phyloP scores from a whole-genome alignment of 2,113 vertebrate species.

The Puffinus mauretanicus region DNA sequence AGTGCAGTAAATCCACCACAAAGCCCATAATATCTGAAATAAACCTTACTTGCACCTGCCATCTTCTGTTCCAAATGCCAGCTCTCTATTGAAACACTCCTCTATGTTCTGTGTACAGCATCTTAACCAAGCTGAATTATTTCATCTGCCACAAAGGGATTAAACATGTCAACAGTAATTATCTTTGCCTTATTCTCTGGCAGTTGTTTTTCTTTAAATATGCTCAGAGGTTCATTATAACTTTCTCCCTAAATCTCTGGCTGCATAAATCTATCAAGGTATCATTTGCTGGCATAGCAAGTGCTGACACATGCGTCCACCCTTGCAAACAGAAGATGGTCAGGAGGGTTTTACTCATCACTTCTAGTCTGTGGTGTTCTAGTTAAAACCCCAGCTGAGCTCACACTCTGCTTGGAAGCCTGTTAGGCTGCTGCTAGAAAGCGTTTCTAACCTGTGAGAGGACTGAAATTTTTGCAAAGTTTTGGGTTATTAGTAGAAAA shows the following conservation, averaged over 20 bases:
- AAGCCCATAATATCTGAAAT: conserved; percentile 2
- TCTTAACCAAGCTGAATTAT: conserved; percentile 19
- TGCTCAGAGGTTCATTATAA: conserved; percentile 24
- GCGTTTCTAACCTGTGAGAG: fast-evolving
- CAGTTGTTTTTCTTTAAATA: background rate
- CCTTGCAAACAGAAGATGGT: background rate
- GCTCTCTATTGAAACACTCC: background rate
- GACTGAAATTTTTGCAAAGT: background rate
- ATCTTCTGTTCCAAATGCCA: background rate
- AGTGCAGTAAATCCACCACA: background rate
- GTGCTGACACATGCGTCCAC: background rate
- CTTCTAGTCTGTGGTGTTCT: background rate
- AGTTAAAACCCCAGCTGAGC: background rate
- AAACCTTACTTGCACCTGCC: background rate
- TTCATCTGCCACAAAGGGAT: conserved; percentile 42
- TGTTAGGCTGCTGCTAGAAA: background rate
- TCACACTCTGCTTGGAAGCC: background rate
- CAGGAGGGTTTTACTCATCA: background rate
- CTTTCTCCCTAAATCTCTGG: conserved; percentile 9
- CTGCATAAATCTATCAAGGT: background rate
- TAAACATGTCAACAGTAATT: conserved; percentile 48
- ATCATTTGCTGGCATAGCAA: background rate
- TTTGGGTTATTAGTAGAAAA: background rate
- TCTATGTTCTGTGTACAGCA: background rate
- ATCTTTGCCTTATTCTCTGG: conserved; percentile 38